Base-by-base conservation (phyloP, 1,140 invertebrate genomes). In the Procambarus virginalis region DNA sequence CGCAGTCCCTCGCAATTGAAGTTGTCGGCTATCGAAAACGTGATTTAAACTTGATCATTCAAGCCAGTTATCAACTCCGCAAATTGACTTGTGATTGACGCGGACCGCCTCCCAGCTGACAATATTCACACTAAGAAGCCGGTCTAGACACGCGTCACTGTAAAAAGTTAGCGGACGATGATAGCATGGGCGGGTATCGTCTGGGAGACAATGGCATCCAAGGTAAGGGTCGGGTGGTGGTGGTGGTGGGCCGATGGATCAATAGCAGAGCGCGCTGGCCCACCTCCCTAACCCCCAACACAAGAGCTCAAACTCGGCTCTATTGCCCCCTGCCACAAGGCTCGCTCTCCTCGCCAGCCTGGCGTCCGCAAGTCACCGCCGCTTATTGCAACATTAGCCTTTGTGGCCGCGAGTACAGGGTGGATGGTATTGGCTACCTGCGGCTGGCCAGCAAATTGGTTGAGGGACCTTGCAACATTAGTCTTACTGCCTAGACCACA, bases 231-330 rank as follows among this genome's bases (percentile, higher is more conserved):
- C 34, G 34, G 34, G 34, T 34, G 34, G 34, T 14, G 10, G 22
- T 9, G 68, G n/a, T 14, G 10, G 22, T 9, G 68, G n/a, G 6
- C n/a, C 68, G n/a, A 73, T 73, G 68, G 68, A 73, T 73, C 68
- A 73, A 73, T 73, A 73, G 68, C 68, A 73, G 68, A 34, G 68
- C n/a, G 68, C n/a, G 68, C 22, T 73, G 22, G 68, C 68, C 68
- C 68, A 73, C 68, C 68, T 34, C 68, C 6, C 3, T 34, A 10
- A 34, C n/a, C 68, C 68, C 22, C 17, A 0, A 12, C 64, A 73
- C n/a, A 4, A 2, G n/a, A 22, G 22, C 14, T 34, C 8, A 73
- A 34, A 73, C 68, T 73, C n/a, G 10, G 6, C n/a, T 34, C n/a
- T 73, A 34, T 34, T 8, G 10, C 68, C 5, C 2, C n/a, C 3